Evolutionary conservation across 2,888 invertebrate genomes (phyloP), one percentile per base, ranked within the genome.

Genomic region (Metallyticus violacea): DNA sequence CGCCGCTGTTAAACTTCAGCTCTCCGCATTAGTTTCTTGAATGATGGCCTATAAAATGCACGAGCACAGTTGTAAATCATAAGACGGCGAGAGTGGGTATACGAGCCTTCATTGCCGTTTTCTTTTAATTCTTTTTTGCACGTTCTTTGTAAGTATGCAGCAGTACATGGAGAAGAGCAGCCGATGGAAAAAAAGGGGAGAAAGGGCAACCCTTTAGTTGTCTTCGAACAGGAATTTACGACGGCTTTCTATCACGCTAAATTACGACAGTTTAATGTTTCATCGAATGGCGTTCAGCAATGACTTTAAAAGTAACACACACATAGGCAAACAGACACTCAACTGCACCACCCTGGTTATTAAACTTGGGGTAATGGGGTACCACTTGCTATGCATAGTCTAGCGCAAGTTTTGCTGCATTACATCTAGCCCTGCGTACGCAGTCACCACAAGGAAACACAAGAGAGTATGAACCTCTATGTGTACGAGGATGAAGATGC

Each of bases 41-140:
- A 84, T 84, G 84, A 84, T 84, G 84, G 84, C n/a, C 84, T 84
- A 84, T 84, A 84, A 84, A 84, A 84, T 84, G 84, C 84, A 84
- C 84, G 84, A 84, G 84, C 76, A 77, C 76, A 77, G 84, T 77
- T 77, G 84, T 84, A 84, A 84, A 84, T 84, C 84, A 84, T 84
- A 84, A 62, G 26, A 84, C 77, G 84, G 84, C 82, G 82, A 82
- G 82, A 82, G 82, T 78, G 78, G 79, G 80, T 80, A 80, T 80
- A 80, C 27, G 27, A 80, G 15, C 80, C 28, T 84, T 84, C 84
- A 77, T 84, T 77, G 84, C 84, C 84, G 77, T 62, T 77, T 84
- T 77, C 84, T 84, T 84, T 84, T 80, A 9, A 27, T 26, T 80
- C 25, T 80, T n/a, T 80, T 80, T 80, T 80, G 26, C 27, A 28